Evolutionary conservation across 2,113 vertebrate genomes (phyloP).

Genomic region (Cephalopholis sonnerati): DNA sequence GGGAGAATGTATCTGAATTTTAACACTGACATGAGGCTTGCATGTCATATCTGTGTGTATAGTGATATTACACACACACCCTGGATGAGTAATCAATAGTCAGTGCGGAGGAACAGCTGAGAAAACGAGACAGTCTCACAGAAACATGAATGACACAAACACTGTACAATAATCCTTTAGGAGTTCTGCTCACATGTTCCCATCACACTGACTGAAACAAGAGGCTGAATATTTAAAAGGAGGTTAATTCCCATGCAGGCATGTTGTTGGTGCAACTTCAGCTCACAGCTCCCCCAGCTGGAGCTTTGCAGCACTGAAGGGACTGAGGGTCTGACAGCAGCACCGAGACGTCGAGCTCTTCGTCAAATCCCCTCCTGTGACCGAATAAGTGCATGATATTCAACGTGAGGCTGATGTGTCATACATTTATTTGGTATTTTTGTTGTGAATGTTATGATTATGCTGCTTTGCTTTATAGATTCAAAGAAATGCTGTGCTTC

Average conservation of each 20-base stretch:
- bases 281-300: slow-evolving; percentile 58
- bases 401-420: not conserved
- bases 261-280: slow-evolving; percentile 17
- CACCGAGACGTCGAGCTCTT: not conserved
- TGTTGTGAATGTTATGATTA: not conserved
- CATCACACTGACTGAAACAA: slow-evolving; percentile 18
- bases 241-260: slow-evolving; percentile 17
- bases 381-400: not conserved
- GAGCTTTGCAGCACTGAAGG: slow-evolving; percentile 31
- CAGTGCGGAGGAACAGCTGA: slow-evolving; percentile 6
- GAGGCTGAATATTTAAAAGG: slow-evolving; percentile 18
- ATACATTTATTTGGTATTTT: not conserved
- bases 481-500: not conserved
- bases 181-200: slow-evolving; percentile 21
- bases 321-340: not conserved
- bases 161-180: slow-evolving; percentile 13
- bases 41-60: not conserved
- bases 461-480: not conserved
- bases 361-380: not conserved
- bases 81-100: not conserved
- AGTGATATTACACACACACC: not conserved
- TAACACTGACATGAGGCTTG: not conserved
- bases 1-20: not conserved
- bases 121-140: not conserved
- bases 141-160: slow-evolving; percentile 3